These are phyloP conservation scores for Epinotia brunnichana DNA, from an alignment of 2,888 invertebrate species.

Conservation along the genomic window DNA sequence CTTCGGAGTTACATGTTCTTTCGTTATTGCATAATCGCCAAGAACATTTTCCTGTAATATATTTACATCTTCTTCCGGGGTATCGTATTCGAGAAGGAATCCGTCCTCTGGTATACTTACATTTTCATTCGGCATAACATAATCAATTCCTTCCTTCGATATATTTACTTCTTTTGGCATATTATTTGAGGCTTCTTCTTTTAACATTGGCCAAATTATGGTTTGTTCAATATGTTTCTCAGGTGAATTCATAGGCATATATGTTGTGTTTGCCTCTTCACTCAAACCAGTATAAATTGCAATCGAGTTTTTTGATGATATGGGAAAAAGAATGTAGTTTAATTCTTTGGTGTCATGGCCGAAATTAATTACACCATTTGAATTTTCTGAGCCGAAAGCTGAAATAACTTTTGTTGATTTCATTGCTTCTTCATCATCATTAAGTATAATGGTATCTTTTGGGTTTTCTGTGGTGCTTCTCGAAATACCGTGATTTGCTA, in stretches of 20 bases:
- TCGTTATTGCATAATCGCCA: not conserved
- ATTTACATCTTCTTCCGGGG: not conserved
- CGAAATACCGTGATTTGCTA: not conserved
- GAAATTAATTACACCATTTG: not conserved
- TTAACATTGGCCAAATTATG: not conserved
- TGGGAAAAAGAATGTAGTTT: constrained; percentile 7
- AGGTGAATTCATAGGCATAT: not conserved
- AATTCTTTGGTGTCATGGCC: not conserved
- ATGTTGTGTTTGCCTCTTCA: not conserved
- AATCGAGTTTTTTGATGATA: not conserved
- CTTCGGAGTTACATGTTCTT: not conserved
- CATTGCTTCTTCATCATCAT: too few relatives aligned
- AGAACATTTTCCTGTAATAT: not conserved
- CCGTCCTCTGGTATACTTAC: not conserved
- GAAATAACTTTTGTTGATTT: not conserved
- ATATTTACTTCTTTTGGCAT: not conserved
- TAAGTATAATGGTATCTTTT: not conserved
- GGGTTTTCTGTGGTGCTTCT: not conserved
- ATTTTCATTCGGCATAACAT: not conserved
- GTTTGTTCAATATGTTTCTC: not conserved
- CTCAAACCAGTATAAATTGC: not conserved
- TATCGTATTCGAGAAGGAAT: not conserved
- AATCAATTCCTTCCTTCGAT: not conserved
- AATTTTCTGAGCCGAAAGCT: not conserved
- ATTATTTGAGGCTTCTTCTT: not conserved